Evolutionary conservation across 2,113 vertebrate genomes (phyloP).

Genomic region (Callithrix jacchus): DNA sequence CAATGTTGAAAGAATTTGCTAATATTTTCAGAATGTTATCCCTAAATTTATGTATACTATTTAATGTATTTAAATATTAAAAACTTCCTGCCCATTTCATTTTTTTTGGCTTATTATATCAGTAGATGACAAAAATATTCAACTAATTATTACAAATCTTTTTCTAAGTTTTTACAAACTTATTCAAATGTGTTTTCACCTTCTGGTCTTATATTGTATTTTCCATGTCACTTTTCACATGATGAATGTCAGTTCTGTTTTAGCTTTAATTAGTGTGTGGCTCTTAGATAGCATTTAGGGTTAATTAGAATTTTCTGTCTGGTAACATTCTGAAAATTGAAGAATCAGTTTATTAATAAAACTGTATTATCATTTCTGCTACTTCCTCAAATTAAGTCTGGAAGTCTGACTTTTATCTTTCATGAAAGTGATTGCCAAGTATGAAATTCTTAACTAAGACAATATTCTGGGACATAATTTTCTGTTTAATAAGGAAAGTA

Average conservation of each 20-base stretch:
- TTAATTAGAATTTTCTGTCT: slow-evolving; percentile 58
- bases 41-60: neutral
- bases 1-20: neutral
- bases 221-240: slow-evolving; percentile 40
- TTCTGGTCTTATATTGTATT: slow-evolving; percentile 6
- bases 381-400: neutral
- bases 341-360: slow-evolving; percentile 43
- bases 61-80: slow-evolving; percentile 4
- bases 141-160: slow-evolving; percentile 22
- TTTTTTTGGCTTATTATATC: neutral
- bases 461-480: slow-evolving; percentile 35
- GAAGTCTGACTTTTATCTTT: slow-evolving; percentile 51
- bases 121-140: neutral
- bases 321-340: slow-evolving; percentile 37
- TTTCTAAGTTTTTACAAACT: neutral
- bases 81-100: neutral
- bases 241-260: slow-evolving; percentile 37
- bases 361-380: neutral
- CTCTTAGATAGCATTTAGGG: slow-evolving; percentile 41
- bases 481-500: slow-evolving; percentile 47
- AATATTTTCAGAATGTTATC: slow-evolving; percentile 3
- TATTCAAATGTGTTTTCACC: neutral
- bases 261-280: neutral
- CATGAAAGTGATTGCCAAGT: neutral
- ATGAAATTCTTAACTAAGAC: slow-evolving; percentile 28